Evolutionary conservation across 2,888 invertebrate species (phyloP), one percentile per base, ranked within the genome.

Genomic region (Pelosia muscerda): DNA sequence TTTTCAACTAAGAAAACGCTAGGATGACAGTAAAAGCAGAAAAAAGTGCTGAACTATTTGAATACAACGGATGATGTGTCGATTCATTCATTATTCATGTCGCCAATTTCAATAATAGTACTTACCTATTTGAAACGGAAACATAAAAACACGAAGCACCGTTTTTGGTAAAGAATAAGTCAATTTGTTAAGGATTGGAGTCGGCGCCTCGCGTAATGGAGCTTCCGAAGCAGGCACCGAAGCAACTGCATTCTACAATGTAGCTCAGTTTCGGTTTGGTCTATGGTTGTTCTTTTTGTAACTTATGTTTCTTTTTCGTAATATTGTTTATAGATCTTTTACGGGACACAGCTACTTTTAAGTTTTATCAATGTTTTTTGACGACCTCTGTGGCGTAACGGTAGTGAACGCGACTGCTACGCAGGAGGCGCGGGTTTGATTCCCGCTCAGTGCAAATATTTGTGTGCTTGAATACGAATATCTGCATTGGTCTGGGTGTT

Each of bases 131-230:
- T 58, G 19, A 54, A 62, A 71, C 34, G 55, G n/a, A 55, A 72
- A 68, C 38, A 74, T 67, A 74, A 79, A 77, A 77, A 72, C 72
- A 74, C 57, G 19, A 25, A 25, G 4, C 15, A 53, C 28, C 60
- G 64, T 75, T 68, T 71, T 62, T 66, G 71, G 65, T 78, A 65
- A 58, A 65, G 70, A 73, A 68, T 81, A 79, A 81, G 81, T 78
- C 72, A 71, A 81, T 81, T 78, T 69, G 68, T 78, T 68, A 75
- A 73, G 77, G 75, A 78, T 72, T 73, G 74, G 71, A 75, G 65
- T 61, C 83, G 74, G 60, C 78, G 79, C 75, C 69, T 66, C 83
- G 84, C 60, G 73, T 81, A 83, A 83, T 83, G 73, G 77, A 63
- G 74, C 69, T 76, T 83, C 81, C 79, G 81, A 70, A 67, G 68